Conservation (phyloP, 2,888 invertebrate genomes). For the Cephus sareptanus region DNA sequence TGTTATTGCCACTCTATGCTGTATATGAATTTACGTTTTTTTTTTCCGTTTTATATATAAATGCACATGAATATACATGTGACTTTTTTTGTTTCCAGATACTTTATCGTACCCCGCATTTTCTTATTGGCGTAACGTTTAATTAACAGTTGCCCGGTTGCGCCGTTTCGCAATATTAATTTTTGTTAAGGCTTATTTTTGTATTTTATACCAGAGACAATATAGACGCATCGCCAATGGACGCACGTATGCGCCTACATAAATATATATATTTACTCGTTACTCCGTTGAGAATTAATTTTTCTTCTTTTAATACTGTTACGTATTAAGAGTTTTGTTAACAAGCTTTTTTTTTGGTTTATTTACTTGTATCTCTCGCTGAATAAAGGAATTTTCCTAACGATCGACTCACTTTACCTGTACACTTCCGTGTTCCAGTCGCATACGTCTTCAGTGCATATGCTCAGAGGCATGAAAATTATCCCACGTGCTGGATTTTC, state of each 20-base stretch:
- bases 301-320: constrained; percentile 5
- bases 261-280: constrained; percentile 9
- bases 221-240: background rate
- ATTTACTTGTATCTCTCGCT: background rate
- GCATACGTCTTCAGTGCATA: too few species aligned
- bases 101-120: too few species aligned
- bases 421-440: too few species aligned
- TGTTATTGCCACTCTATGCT: too few species aligned
- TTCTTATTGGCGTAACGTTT: too few species aligned
- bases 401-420: background rate
- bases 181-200: constrained; percentile 1
- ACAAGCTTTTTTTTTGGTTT: constrained; percentile 19
- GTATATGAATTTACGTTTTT: too few species aligned
- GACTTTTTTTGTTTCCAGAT: too few species aligned
- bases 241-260: constrained; percentile 2
- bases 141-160: background rate
- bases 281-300: background rate
- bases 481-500: too few species aligned
- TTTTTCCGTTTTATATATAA: too few species aligned
- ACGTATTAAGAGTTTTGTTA: constrained; percentile 1
- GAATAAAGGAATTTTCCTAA: background rate
- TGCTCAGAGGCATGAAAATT: too few species aligned
- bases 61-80: too few species aligned
- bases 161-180: constrained; percentile 1
- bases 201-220: background rate